Evolutionary conservation across 2,113 vertebrate genomes (phyloP).

Genomic region (Castor canadensis): DNA sequence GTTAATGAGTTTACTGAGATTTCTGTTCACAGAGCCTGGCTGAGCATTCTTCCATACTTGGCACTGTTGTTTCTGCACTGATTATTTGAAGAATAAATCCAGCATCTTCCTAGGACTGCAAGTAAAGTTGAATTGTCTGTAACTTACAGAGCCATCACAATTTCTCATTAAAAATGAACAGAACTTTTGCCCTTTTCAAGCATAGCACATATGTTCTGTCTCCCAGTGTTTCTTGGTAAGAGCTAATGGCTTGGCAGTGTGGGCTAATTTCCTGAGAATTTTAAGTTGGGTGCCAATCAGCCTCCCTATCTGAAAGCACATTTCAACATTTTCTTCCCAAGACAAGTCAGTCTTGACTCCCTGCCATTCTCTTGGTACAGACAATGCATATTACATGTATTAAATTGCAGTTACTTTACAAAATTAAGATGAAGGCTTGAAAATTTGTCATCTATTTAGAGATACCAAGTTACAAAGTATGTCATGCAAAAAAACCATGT

Average conservation of each 20-base stretch:
- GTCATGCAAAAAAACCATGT: too few species aligned
- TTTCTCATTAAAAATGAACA: constrained; percentile 51
- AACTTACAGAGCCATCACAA: neutral
- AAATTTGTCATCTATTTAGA: neutral
- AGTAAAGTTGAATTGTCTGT: neutral
- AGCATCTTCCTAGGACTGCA: neutral
- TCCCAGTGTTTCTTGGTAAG: neutral
- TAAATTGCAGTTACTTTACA: neutral
- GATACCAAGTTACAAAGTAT: neutral
- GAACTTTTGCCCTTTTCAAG: constrained; percentile 45
- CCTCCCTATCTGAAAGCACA: neutral
- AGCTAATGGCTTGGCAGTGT: neutral
- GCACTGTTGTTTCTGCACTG: neutral
- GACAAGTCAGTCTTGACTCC: neutral
- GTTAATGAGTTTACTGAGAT: neutral
- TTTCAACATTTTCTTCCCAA: neutral
- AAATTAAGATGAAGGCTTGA: neutral
- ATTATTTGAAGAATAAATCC: neutral
- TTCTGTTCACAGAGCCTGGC: neutral
- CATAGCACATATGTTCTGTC: neutral
- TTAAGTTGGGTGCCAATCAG: constrained; percentile 29
- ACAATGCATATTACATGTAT: neutral
- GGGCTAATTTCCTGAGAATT: constrained; percentile 40
- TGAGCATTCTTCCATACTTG: neutral
- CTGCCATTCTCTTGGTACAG: neutral